These are phyloP conservation scores for Ailurus styani DNA, from an alignment of 2,113 vertebrate species.

Conservation along the genomic window DNA sequence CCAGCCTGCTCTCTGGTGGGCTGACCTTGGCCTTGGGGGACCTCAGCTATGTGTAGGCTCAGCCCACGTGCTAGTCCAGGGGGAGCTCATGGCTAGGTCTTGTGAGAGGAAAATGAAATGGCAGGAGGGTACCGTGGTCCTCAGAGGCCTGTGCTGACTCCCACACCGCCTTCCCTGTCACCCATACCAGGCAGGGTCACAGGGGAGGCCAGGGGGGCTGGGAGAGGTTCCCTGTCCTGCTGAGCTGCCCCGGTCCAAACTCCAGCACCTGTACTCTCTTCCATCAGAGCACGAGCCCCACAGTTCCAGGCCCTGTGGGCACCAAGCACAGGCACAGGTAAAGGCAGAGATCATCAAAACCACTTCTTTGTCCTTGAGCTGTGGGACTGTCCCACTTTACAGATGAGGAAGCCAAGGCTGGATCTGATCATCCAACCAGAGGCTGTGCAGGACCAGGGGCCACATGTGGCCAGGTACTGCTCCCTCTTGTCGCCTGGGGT, in stretches of 20 bases:
- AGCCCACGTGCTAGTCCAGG: not conserved
- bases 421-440: not conserved
- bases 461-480: fast-evolving
- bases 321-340: too few species aligned
- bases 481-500: not conserved
- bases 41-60: not conserved
- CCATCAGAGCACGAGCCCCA: not conserved
- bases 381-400: not conserved
- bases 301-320: fast-evolving
- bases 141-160: not conserved
- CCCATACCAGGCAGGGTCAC: not conserved
- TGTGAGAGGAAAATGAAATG: not conserved
- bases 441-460: not conserved
- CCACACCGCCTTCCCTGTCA: not conserved
- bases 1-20: not conserved
- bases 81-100: not conserved
- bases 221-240: not conserved
- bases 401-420: not conserved
- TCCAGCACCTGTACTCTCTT: too few species aligned
- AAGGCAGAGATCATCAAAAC: not conserved
- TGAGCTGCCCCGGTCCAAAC: not conserved
- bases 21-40: not conserved
- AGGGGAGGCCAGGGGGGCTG: not conserved
- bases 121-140: not conserved
- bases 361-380: not conserved